Evolutionary conservation across 1,140 invertebrate genomes (phyloP).

Genomic region (Harpegnathos saltator): DNA sequence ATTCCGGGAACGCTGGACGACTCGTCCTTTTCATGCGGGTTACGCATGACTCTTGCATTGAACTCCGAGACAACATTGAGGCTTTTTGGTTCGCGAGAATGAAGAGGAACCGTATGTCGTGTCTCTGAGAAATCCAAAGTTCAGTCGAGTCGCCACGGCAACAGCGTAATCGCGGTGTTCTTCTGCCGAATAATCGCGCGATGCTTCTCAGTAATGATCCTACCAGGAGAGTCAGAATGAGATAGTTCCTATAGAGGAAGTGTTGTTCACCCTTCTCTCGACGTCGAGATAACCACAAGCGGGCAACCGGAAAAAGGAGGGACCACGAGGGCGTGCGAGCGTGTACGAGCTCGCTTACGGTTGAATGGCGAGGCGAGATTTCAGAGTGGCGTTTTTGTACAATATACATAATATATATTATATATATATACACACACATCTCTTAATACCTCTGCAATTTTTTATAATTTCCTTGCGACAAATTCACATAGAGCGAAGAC

Average conservation of each 20-base stretch:
- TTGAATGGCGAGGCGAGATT: slow-evolving; percentile 4
- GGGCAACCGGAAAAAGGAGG: slow-evolving; percentile 19
- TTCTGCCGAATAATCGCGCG: slow-evolving; percentile 12
- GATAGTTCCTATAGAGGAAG: slow-evolving; percentile 55
- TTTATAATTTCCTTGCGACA: slow-evolving; percentile 52
- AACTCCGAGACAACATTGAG: not conserved
- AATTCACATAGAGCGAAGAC: slow-evolving; percentile 35
- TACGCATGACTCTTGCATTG: not conserved
- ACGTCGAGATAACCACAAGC: not conserved
- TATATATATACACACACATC: too few relatives aligned
- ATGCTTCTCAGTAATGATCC: not conserved
- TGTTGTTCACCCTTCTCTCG: slow-evolving; percentile 30
- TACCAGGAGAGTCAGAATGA: not conserved
- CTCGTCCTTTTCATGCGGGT: slow-evolving; percentile 10
- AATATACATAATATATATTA: too few relatives aligned
- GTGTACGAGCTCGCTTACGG: not conserved
- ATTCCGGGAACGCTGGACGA: not conserved
- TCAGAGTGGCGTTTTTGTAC: slow-evolving; percentile 25
- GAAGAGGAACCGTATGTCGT: slow-evolving; percentile 1
- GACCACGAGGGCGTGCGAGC: slow-evolving; percentile 30
- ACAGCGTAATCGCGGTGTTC: not conserved
- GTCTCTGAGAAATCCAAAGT: slow-evolving; percentile 3
- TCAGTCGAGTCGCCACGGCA: not conserved
- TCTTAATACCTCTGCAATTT: slow-evolving; percentile 19
- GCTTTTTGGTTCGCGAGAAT: not conserved